Conservation (phyloP, 2,888 invertebrate species). For the Chouioia cunea region DNA sequence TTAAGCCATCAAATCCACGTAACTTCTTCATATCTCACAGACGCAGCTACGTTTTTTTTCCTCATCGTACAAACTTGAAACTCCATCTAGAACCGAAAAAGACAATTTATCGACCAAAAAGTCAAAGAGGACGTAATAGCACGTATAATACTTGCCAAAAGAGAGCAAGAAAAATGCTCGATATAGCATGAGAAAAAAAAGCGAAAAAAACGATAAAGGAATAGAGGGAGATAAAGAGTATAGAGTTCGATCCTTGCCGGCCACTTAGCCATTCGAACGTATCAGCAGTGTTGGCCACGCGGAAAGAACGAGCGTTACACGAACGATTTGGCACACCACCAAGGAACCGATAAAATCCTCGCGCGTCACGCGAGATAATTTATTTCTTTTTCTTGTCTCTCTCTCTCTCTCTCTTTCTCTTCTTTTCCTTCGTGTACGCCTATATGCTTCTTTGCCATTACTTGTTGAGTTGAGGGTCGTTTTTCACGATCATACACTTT, state of each 20-base stretch:
- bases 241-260: slow-evolving; percentile 8
- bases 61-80: neutral
- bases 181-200: neutral
- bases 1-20: no score
- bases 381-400: slow-evolving; percentile 23
- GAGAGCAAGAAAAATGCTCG: neutral
- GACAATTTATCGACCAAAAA: slow-evolving; percentile 12
- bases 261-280: slow-evolving; percentile 39
- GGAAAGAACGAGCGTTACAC: slow-evolving; percentile 46
- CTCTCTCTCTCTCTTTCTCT: neutral
- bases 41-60: neutral
- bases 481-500: slow-evolving; percentile 3
- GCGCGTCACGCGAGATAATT: slow-evolving; percentile 15
- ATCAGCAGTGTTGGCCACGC: slow-evolving; percentile 10
- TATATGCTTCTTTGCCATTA: neutral
- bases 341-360: slow-evolving; percentile 68
- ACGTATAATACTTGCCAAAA: neutral
- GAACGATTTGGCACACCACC: slow-evolving; percentile 79
- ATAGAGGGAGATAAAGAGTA: slow-evolving; percentile 1
- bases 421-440: neutral
- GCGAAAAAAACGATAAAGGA: slow-evolving; percentile 4
- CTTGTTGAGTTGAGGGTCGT: slow-evolving; percentile 30
- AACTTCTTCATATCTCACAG: neutral
- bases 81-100: neutral
- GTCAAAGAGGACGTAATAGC: slow-evolving; percentile 15